Conservation (phyloP, 2,888 invertebrate genomes). For the Morpho achilles region DNA sequence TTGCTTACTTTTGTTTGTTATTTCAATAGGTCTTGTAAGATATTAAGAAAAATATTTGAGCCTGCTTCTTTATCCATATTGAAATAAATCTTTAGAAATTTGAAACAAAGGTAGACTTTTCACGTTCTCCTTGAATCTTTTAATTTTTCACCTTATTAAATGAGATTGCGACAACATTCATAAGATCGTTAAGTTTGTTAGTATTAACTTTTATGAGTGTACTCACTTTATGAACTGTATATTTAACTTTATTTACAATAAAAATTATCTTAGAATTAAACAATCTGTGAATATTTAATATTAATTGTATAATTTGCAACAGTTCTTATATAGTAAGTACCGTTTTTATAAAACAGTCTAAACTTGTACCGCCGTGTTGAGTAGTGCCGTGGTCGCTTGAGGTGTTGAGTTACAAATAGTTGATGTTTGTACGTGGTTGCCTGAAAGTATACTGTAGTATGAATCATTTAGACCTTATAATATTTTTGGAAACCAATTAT, state of each 20-base stretch:
- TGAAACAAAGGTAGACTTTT: constrained; percentile 13
- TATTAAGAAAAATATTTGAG: constrained; percentile 11
- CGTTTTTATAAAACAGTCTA: constrained; percentile 10
- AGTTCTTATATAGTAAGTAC: constrained; percentile 24
- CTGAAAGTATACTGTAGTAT: constrained; percentile 49
- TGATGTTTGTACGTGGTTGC: constrained; percentile 58
- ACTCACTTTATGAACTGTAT: constrained; percentile 23
- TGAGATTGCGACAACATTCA: constrained; percentile 17
- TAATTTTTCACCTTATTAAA: constrained; percentile 9
- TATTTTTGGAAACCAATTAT: constrained; percentile 2
- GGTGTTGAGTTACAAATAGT: constrained; percentile 42
- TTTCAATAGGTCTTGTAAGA: constrained; percentile 4
- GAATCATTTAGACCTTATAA: constrained; percentile 3
- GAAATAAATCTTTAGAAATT: constrained; percentile 17
- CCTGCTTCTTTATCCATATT: constrained; percentile 18
- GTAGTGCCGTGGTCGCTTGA: constrained; percentile 52
- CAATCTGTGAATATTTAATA: background rate
- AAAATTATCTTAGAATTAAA: background rate
- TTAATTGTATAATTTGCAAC: background rate
- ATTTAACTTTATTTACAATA: background rate
- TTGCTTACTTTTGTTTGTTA: constrained; percentile 6
- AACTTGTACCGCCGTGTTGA: constrained; percentile 62
- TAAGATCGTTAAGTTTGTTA: background rate
- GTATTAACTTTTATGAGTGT: constrained; percentile 4
- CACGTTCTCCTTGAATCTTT: constrained; percentile 2